Evolutionary conservation across 2,888 invertebrate genomes (phyloP).

Genomic region (Cephalotes varians): DNA sequence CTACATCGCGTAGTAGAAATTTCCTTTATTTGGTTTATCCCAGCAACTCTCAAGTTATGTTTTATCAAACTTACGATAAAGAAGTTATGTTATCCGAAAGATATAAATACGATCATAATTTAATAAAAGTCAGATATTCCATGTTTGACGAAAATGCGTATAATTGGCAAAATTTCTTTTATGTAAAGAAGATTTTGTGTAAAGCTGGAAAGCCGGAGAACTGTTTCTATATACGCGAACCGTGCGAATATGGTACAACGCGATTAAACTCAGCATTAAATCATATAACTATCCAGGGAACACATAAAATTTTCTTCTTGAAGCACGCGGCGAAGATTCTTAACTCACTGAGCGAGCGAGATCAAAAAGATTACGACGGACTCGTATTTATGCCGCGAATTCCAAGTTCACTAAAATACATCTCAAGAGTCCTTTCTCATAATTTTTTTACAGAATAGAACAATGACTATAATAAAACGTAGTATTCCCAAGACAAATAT

Average conservation of each 20-base stretch:
- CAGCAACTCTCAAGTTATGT: conserved; percentile 1
- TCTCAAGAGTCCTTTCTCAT: background rate
- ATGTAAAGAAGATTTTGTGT: background rate
- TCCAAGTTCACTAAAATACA: conserved; percentile 1
- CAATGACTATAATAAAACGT: background rate
- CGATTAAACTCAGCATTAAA: conserved; percentile 34
- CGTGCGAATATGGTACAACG: background rate
- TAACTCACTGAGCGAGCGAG: conserved; percentile 4
- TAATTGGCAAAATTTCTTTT: background rate
- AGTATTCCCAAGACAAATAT: background rate
- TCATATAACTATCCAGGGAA: conserved; percentile 13
- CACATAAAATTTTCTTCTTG: conserved; percentile 17
- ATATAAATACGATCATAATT: background rate
- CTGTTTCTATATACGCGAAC: background rate
- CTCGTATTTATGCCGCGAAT: background rate
- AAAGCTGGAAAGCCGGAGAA: background rate
- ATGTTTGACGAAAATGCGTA: background rate
- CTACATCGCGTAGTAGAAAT: conserved; percentile 19
- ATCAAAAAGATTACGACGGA: conserved; percentile 2
- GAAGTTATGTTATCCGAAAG: background rate
- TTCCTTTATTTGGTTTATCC: conserved; percentile 26
- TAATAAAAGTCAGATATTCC: background rate
- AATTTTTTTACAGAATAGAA: background rate
- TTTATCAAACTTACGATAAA: background rate
- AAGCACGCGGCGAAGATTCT: background rate